Percentiles rank a stretch among this genome's conserved stretches.
Evolutionary conservation across 2,797 vertebrate species (phyloP).

Genomic region (Hippopotamyrus pictus): DNA sequence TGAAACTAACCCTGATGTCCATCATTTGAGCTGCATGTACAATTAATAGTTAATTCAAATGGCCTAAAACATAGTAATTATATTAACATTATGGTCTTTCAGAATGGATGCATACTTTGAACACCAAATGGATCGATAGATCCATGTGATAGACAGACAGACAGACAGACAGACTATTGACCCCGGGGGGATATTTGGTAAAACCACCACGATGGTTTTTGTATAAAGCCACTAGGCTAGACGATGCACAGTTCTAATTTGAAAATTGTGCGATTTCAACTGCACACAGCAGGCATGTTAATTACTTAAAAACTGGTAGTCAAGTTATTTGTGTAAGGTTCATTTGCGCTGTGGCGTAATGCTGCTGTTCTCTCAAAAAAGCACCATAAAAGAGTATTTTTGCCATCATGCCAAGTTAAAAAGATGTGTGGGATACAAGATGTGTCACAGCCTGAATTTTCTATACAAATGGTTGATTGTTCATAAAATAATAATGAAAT

Average conservation of each 20-base stretch:
- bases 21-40: not conserved
- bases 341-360: not conserved
- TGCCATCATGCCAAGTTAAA: not conserved
- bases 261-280: not conserved
- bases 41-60: not conserved
- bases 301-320: not conserved
- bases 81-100: not conserved
- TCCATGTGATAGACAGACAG: not conserved
- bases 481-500: not conserved
- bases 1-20: not conserved
- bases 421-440: not conserved
- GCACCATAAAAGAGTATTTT: not conserved
- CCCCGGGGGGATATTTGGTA: not conserved
- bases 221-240: not conserved
- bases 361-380: not conserved
- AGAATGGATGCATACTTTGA: not conserved
- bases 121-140: not conserved
- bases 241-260: not conserved
- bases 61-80: not conserved
- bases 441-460: not conserved
- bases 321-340: not conserved
- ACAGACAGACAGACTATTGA: not conserved
- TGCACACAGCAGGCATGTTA: not conserved
- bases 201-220: not conserved
- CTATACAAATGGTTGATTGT: not conserved